Conservation (phyloP, 2,113 vertebrate genomes). For the Lycaon pictus region DNA sequence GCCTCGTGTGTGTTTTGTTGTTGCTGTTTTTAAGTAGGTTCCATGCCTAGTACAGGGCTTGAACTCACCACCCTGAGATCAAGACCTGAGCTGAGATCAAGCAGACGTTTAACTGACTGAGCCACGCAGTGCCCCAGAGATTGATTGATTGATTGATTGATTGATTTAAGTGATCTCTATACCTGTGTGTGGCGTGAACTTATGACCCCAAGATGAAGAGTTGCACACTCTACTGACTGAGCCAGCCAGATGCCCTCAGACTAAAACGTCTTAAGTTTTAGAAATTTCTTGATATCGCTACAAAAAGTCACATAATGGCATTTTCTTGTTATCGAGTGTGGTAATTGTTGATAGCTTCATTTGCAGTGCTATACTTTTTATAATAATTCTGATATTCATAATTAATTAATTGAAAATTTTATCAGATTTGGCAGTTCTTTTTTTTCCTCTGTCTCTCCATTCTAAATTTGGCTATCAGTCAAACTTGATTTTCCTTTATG, state of each 20-base stretch:
- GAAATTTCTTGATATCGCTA: neutral
- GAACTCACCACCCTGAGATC: neutral
- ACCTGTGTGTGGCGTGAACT: neutral
- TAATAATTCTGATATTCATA: neutral
- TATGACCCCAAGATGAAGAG: neutral
- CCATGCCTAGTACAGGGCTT: neutral
- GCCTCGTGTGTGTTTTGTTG: neutral
- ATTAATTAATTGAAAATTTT: neutral
- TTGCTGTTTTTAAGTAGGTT: neutral
- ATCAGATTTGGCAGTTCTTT: neutral
- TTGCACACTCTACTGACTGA: neutral
- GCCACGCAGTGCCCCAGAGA: neutral
- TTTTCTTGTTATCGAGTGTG: neutral
- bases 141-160: neutral
- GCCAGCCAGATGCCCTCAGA: neutral
- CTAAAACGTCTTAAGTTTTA: neutral
- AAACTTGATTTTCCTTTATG: neutral
- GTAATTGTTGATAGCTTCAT: neutral
- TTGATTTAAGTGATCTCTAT: neutral
- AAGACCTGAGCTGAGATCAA: too few relatives aligned
- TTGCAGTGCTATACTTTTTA: neutral
- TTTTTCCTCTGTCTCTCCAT: neutral
- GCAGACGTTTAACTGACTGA: neutral
- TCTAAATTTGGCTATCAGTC: constrained; percentile 7
- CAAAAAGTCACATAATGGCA: neutral